Conservation (phyloP, 2,797 vertebrate genomes). For the Pogonophryne albipinna region DNA sequence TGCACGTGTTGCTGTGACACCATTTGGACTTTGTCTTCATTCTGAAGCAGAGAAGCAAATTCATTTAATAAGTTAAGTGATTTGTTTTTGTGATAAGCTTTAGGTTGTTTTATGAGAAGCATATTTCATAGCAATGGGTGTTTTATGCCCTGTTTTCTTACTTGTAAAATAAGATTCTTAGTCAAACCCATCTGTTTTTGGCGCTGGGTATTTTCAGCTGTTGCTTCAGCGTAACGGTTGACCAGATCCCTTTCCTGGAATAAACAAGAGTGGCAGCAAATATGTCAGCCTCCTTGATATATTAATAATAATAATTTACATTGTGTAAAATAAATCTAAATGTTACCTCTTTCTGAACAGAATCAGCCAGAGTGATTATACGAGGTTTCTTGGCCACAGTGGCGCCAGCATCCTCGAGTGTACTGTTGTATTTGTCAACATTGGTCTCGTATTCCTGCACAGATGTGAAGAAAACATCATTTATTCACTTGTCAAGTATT, state of each 20-base stretch:
- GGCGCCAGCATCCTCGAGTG: conserved; percentile 80
- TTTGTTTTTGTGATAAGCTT: conserved; percentile 5
- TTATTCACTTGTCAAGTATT: not conserved
- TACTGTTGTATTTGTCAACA: conserved; percentile 89
- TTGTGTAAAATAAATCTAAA: not conserved
- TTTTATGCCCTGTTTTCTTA: conserved; percentile 64
- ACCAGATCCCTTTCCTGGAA: conserved; percentile 90
- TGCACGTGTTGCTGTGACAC: conserved; percentile 80
- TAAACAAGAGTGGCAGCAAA: conserved; percentile 31
- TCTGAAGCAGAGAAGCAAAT: conserved; percentile 80
- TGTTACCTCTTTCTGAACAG: conserved; percentile 90
- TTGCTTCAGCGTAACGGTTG: conserved; percentile 86
- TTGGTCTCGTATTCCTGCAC: conserved; percentile 91
- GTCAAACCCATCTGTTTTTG: conserved; percentile 91
- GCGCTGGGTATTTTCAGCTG: conserved; percentile 87
- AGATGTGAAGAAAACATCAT: conserved; percentile 12
- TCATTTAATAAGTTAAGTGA: not conserved
- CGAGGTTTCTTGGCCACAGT: conserved; percentile 77
- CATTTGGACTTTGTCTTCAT: conserved; percentile 87
- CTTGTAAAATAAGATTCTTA: conserved; percentile 88
- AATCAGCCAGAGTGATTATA: conserved; percentile 85
- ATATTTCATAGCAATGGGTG: not conserved
- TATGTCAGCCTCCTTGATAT: not conserved
- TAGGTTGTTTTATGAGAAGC: not conserved
- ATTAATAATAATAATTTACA: not conserved